Conservation (phyloP, 2,797 vertebrate genomes). For the Apodemus agrarius region DNA sequence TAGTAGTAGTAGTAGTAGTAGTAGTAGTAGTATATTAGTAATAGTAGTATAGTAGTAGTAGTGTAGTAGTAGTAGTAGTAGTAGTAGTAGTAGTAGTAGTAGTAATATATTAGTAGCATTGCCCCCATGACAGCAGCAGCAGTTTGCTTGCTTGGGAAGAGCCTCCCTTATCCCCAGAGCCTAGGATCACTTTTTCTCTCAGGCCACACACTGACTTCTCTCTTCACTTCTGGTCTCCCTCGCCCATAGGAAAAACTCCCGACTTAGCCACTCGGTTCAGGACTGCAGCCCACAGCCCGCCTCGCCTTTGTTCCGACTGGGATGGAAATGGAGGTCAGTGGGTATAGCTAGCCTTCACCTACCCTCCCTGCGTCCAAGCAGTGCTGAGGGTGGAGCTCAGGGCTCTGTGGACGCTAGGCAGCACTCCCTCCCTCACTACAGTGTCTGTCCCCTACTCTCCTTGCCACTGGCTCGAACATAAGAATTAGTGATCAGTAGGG, state of each 20-base stretch:
- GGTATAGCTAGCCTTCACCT: neutral
- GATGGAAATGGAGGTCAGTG: neutral
- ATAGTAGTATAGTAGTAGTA: too few species aligned
- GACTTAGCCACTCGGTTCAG: neutral
- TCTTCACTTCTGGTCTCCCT: neutral
- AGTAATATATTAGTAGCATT: too few species aligned
- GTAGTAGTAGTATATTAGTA: too few species aligned
- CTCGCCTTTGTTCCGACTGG: neutral
- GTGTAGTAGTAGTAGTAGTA: too few species aligned
- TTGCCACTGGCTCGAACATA: neutral
- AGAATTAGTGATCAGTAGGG: constrained; percentile 18
- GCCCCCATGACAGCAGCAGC: neutral
- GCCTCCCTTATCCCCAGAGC: neutral
- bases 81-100: too few species aligned
- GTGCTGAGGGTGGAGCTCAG: neutral
- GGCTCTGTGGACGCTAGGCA: neutral
- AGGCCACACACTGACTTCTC: neutral
- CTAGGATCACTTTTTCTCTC: neutral
- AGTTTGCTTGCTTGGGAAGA: neutral
- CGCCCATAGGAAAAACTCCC: neutral
- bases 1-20: too few species aligned
- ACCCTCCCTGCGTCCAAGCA: neutral
- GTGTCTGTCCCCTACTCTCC: neutral
- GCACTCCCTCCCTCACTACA: neutral
- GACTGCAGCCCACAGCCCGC: neutral